Base-by-base conservation (phyloP, 2,888 invertebrate species). In the Erebia ligea region DNA sequence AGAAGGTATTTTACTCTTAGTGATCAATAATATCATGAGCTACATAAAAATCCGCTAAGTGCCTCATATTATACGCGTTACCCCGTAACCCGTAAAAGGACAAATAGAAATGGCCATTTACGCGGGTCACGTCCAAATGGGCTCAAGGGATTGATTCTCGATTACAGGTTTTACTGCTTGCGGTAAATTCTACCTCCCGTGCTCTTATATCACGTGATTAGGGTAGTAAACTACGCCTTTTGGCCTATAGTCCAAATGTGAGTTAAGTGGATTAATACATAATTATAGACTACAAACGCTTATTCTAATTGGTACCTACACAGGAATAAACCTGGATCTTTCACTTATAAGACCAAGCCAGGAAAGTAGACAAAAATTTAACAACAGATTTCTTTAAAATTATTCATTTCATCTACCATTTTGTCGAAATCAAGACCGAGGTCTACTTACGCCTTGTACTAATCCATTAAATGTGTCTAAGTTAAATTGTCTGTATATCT, bases 121-220 rank as follows among this genome's bases (percentile, higher is more conserved):
- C 76, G 78, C 80, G 73, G 75, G 82, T 84, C 88, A 86, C 86
- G 84, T 86, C 76, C 72, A 69, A 75, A 74, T 73, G 75, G 76
- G 69, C 80, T 78, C 78, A 21, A 9, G 80, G 80, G 82, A 82
- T 81, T 79, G 81, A 82, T 82, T 75, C 75, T 64, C 80, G 78
- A 81, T 83, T 79, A 79, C 80, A 78, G 77, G 77, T 82, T 84
- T 82, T 80, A 81, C 78, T 67, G 78, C 75, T 75, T 57, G 73
- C 73, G 78, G 78, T 81, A 83, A 84, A 83, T 82, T 79, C 72
- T 67, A 64, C 62, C 75, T 78, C 67, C 61, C 66, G 75, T 75
- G 54, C 70, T 77, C 77, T 79, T 80, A 79, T 79, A 80, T 78
- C 76, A 77, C 77, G 78, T 80, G 78, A 79, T 82, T 81, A 79